Conservation (phyloP, 2,888 invertebrate genomes). For the Rhimphoctona megacephalus region DNA sequence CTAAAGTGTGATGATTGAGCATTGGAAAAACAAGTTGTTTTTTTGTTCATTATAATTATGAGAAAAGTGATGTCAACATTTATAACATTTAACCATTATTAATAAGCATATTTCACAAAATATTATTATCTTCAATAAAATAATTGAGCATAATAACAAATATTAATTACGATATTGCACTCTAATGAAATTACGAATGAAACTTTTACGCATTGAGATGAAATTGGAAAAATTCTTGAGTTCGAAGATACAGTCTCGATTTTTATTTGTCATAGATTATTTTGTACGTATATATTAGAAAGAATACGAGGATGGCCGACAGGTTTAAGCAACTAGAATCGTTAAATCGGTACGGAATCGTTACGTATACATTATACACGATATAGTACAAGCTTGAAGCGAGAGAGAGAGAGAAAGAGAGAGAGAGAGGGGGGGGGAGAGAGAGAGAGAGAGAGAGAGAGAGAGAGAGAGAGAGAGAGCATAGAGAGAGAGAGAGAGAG, state of each 20-base stretch:
- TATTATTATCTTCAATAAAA: background rate
- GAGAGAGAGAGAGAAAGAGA: background rate
- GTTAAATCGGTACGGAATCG: constrained; percentile 42
- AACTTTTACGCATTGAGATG: background rate
- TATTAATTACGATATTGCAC: background rate
- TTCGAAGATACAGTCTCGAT: constrained; percentile 6
- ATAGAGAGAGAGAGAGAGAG: background rate
- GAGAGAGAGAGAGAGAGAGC: too few relatives aligned
- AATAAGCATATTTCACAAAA: background rate
- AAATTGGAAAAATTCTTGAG: background rate
- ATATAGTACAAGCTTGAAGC: background rate
- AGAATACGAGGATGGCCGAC: constrained; percentile 30
- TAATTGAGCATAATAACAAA: background rate
- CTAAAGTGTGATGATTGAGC: background rate
- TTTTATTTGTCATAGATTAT: constrained; percentile 12
- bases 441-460: background rate
- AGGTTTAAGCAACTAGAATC: constrained; percentile 31
- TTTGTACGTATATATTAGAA: constrained; percentile 13
- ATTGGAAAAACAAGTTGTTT: background rate
- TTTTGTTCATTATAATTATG: background rate
- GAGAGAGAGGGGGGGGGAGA: background rate
- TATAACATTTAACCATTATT: background rate
- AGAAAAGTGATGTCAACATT: background rate
- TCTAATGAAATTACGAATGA: background rate
- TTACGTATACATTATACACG: constrained; percentile 3